Percentiles rank a stretch among this genome's conserved stretches.
Evolutionary conservation across 2,797 vertebrate species (phyloP).

Genomic region (Malacoctenus gilli): DNA sequence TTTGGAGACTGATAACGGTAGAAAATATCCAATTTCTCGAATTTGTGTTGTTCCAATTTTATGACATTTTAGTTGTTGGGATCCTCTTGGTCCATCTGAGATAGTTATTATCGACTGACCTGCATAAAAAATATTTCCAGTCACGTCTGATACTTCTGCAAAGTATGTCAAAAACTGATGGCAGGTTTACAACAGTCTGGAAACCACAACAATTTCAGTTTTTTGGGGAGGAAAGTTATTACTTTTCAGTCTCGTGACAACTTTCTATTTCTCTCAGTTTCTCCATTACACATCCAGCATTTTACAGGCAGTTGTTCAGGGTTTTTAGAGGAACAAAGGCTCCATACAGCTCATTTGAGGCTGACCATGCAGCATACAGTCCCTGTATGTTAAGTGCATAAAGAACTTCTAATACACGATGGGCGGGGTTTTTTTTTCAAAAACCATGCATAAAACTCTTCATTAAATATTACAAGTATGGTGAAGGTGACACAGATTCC

Average conservation of each 20-base stretch:
- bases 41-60: neutral
- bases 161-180: conserved; percentile 43
- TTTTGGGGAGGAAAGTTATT: conserved; percentile 40
- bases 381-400: conserved; percentile 11
- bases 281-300: conserved; percentile 49
- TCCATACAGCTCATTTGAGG: conserved; percentile 26
- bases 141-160: conserved; percentile 44
- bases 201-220: conserved; percentile 44
- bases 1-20: conserved; percentile 2
- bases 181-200: conserved; percentile 48
- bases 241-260: conserved; percentile 48
- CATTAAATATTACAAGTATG: conserved; percentile 29
- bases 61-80: conserved; percentile 20
- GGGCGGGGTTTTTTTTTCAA: neutral
- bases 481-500: conserved; percentile 10
- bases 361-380: neutral
- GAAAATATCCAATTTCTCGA: neutral
- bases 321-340: conserved; percentile 35
- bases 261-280: conserved; percentile 58
- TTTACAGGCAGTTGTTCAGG: conserved; percentile 42
- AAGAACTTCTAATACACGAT: conserved; percentile 18
- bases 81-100: conserved; percentile 56
- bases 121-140: conserved; percentile 50
- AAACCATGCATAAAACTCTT: conserved; percentile 13
- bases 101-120: conserved; percentile 52